Evolutionary conservation across 2,113 vertebrate species (phyloP), one percentile per base, ranked within the genome.

Genomic region (Sigmodon hispidus): DNA sequence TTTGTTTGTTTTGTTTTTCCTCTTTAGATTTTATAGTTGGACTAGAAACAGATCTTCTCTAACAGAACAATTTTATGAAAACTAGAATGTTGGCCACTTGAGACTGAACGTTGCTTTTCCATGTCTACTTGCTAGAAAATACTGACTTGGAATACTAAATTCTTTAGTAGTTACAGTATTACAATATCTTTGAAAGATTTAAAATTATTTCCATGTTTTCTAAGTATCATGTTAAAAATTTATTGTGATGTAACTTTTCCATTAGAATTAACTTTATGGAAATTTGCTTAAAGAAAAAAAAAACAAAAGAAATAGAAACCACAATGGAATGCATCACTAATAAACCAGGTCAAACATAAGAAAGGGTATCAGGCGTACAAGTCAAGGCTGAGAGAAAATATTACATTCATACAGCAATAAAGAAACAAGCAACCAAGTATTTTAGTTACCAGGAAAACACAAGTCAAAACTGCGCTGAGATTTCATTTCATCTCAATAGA

Each of bases 231-330:
- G 63, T 93, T 93, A 93, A 89, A 91, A 48, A 87, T 93, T 91
- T 91, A 91, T 87, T 94, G 89, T 45, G 83, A 93, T 88, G 59
- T 63, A 79, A 91, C 73, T 94, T 19, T 88, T 52, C 85, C 65
- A 93, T 92, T 95, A 87, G 96, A 95, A 67, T 10, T 89, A 59
- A 84, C 85, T 95, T 16, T 89, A 72, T 81, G 89, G 22, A 65
- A 87, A 80, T 91, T 95, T 94, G 57, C 81, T 72, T 91, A 94
- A 93, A 94, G 40, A 73, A 91, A 65, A 96, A 63, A 65, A 31
- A 65, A 65, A 3, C 10, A 29, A 11, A 65, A 65, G 63, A 65
- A 65, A 34, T 65, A 65, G 63, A 24, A 83, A 40, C 11, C n/a
- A 83, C n/a, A 83, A 61, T 31, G 40, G 15, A 63, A 63, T 29